Evolutionary conservation across 2,888 invertebrate species (phyloP).

Genomic region (Xestobium rufovillosum): DNA sequence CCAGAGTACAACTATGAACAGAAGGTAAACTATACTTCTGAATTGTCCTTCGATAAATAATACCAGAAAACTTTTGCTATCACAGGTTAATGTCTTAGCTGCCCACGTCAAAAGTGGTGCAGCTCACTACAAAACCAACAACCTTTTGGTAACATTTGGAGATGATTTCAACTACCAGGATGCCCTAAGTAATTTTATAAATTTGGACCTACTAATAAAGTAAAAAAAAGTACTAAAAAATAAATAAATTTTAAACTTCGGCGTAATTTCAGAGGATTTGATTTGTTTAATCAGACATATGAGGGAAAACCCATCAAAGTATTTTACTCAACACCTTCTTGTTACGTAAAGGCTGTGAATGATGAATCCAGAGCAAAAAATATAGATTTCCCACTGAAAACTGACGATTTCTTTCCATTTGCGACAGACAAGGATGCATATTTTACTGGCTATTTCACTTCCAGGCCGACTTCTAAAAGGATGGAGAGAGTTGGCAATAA

Average conservation of each 20-base stretch:
- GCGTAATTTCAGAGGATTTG: conserved; percentile 30
- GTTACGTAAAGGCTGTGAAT: conserved; percentile 70
- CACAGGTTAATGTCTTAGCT: conserved; percentile 50
- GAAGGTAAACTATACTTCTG: conserved; percentile 20
- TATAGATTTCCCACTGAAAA: conserved; percentile 60
- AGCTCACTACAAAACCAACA: conserved; percentile 50
- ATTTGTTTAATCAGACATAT: conserved; percentile 40
- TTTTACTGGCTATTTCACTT: conserved; percentile 90
- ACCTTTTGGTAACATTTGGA: conserved; percentile 57
- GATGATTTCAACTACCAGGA: conserved; percentile 55
- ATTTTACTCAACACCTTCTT: conserved; percentile 78
- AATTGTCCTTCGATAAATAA: too few relatives aligned
- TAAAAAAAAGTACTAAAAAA: conserved; percentile 35
- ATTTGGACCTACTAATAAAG: too few relatives aligned
- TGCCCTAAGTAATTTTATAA: conserved; percentile 52
- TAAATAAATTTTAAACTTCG: background rate
- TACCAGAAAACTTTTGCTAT: too few relatives aligned
- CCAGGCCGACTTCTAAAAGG: conserved; percentile 70
- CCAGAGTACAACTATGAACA: conserved; percentile 50
- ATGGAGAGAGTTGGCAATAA: conserved; percentile 68
- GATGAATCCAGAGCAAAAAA: conserved; percentile 45
- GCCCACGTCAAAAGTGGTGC: conserved; percentile 50
- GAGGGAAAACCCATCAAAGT: conserved; percentile 60
- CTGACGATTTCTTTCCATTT: conserved; percentile 87
- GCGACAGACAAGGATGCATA: conserved; percentile 73